These are phyloP conservation scores for Zaprionus bogoriensis DNA, from an alignment of 2,888 invertebrate genomes.

Conservation along the genomic window DNA sequence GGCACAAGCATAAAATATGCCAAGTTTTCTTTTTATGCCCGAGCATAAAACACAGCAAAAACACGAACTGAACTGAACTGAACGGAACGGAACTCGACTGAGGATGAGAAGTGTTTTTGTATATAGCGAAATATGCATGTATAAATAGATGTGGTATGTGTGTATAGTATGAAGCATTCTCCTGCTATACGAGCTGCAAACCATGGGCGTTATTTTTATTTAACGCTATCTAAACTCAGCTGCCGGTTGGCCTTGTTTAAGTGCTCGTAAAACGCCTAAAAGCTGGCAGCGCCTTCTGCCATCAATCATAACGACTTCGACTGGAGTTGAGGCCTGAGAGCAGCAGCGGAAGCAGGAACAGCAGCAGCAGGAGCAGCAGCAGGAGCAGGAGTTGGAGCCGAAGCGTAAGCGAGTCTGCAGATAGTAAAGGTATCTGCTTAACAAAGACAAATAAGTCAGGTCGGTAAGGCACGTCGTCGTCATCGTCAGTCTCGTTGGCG, in stretches of 20 bases:
- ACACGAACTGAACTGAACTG: conserved; percentile 2
- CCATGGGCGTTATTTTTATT: conserved; percentile 63
- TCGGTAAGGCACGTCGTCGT: not conserved
- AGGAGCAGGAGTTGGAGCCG: not conserved
- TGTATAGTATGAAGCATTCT: conserved; percentile 6
- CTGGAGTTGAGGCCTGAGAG: not conserved
- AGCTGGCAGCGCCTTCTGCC: conserved; percentile 49
- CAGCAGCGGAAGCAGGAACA: not conserved
- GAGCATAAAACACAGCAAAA: conserved; percentile 52
- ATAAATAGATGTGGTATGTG: not conserved
- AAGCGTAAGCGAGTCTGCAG: not conserved
- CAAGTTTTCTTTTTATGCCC: conserved; percentile 60
- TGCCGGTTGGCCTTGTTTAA: conserved; percentile 36
- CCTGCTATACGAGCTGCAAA: conserved; percentile 45
- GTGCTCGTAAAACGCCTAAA: conserved; percentile 68
- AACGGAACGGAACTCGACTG: conserved; percentile 1
- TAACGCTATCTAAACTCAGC: conserved; percentile 57
- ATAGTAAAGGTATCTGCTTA: conserved; percentile 36
- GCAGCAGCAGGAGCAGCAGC: not conserved
- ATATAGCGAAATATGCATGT: conserved; percentile 6
- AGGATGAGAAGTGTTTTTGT: conserved; percentile 16
- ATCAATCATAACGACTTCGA: conserved; percentile 57
- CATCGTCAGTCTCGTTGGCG: no score
- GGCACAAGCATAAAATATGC: conserved; percentile 60
- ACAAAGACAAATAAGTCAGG: conserved; percentile 62